Evolutionary conservation across 2,797 vertebrate species (phyloP), one percentile per base, ranked within the genome.

Genomic region (Premnoplex brunnescens): DNA sequence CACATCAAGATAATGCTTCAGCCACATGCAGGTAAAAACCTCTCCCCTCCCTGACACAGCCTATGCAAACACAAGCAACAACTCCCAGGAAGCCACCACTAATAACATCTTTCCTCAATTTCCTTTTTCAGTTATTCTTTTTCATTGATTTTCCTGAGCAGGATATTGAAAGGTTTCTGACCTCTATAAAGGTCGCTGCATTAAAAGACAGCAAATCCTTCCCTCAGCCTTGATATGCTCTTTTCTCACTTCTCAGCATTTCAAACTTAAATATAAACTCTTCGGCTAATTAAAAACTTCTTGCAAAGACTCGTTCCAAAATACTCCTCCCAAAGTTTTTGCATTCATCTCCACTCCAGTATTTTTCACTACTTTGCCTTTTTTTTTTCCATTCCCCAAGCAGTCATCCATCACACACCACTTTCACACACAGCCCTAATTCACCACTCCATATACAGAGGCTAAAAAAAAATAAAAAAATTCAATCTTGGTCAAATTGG

Each of bases 101-200:
- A 81, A 91, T n/a, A 90, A 79, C 55, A 82, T 55, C 63, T 89
- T 84, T 44, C 87, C 79, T 71, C 78, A 49, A 84, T 94, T 92
- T 92, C 91, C 88, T 90, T 88, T 62, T 64, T 14, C 21, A 48
- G 43, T 52, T 81, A 85, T 89, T 52, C n/a, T 41, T 77, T 87
- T 72, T 59, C 62, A 60, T 90, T 91, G 55, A 39, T 76, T 91
- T 41, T 77, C 41, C 55, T 82, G 52, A 92, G 60, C 82, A 93
- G 90, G 85, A 88, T 92, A 88, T 85, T 91, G 91, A 80, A 82
- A 95, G 56, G 37, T 83, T 95, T 91, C 78, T 86, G 71, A 93
- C 86, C 81, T 74, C 51, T 48, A 30, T 16, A 63, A 66, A 91
- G 74, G 79, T 78, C 71, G 67, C 3, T 73, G 49, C 59, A 59